Base-by-base conservation (phyloP, 2,797 vertebrate species). In the Pipistrellus kuhlii region DNA sequence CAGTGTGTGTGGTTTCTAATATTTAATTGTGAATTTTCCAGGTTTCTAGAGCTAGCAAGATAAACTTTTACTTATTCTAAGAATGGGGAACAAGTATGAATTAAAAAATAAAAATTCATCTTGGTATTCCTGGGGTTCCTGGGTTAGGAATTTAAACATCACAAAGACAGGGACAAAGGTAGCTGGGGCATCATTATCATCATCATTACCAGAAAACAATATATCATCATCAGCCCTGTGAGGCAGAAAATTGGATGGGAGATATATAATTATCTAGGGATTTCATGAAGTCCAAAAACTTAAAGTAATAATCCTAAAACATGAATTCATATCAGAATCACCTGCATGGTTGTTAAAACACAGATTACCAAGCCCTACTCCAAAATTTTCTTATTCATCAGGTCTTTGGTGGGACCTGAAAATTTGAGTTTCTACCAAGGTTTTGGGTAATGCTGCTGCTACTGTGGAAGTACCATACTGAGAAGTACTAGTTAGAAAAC, bases 271-370 rank as follows among this genome's bases (percentile, higher is more conserved):
- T 87, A 87, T 91, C 62, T 14, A 62, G 3, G 48, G 41, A 94
- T 89, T 89, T 88, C 18, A 71, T 57, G 68, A 92, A 94, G 27
- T 32, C 1, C 10, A 93, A 55, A 85, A 90, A 88, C 59, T 10
- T 82, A 92, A 32, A 86, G 7, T 0, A 51, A 2, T 80, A 21
- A 17, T 76, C 76, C 35, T 85, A 27, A 90, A 80, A 93, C 38
- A 69, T 89, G 66, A 87, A 92, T 87, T 83, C 53, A 77, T 82
- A 81, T 46, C 57, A 91, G 71, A 89, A 80, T 91, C 5, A 77
- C 27, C 15, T 81, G 3, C 2, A 84, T 13, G 14, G 11, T 71
- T 84, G 5, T 80, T 73, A 59, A 57, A 53, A 48, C 27, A 68
- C 11, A 85, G 64, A 55, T 46, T 81, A 2, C 20, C 81, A 57